These are phyloP conservation scores for Brassicogethes aeneus DNA, from an alignment of 2,888 invertebrate genomes.

Conservation along the genomic window DNA sequence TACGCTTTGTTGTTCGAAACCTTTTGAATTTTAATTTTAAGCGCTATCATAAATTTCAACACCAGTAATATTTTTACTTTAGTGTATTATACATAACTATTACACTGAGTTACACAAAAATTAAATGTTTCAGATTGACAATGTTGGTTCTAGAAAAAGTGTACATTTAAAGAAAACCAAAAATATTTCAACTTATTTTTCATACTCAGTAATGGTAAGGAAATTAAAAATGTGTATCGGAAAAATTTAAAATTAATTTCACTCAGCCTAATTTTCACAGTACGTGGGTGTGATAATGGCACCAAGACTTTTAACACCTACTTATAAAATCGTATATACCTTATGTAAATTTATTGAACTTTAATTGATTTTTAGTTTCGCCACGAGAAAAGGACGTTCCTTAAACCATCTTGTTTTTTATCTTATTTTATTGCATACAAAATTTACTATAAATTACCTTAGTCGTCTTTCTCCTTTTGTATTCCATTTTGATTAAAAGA, in stretches of 20 bases:
- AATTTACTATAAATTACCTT: too few species aligned
- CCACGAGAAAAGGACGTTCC: neutral
- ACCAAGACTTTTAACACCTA: neutral
- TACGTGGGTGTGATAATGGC: neutral
- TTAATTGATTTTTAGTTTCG: neutral
- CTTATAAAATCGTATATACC: neutral
- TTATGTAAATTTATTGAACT: neutral
- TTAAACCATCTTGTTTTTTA: neutral
- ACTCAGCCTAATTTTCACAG: neutral
- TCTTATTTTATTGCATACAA: too few species aligned
- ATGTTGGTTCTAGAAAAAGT: too few species aligned
- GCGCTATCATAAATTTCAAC: neutral
- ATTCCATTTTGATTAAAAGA: too few species aligned
- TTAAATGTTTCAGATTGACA: too few species aligned
- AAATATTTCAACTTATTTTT: too few species aligned
- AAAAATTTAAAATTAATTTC: neutral
- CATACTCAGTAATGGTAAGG: too few species aligned
- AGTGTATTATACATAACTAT: neutral
- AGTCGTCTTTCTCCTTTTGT: too few species aligned
- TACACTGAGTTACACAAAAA: neutral
- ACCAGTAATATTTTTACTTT: neutral
- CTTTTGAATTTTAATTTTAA: neutral
- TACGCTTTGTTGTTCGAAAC: neutral
- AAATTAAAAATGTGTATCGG: too few species aligned
- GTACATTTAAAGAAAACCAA: too few species aligned